phyloP scores from a whole-genome alignment of 2,888 invertebrate genomes.

The Cheilosia impressa region DNA sequence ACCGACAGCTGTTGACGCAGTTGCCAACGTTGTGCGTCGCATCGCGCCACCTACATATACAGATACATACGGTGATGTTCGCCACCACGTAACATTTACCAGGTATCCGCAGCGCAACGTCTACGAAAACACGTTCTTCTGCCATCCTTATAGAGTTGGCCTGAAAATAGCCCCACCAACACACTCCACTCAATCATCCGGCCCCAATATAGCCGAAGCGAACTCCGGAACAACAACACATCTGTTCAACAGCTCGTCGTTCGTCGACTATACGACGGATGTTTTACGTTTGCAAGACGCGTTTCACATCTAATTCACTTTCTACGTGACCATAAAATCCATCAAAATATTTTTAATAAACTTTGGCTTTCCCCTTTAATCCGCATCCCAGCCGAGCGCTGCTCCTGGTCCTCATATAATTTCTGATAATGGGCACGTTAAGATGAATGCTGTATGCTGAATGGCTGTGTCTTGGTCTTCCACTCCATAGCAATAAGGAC shows the following conservation, averaged over 20 bases:
- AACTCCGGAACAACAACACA: slow-evolving; percentile 24
- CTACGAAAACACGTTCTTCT: slow-evolving; percentile 55
- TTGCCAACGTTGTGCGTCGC: not conserved
- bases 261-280: not conserved
- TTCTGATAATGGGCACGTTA: slow-evolving; percentile 73
- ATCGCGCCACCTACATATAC: not conserved
- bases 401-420: slow-evolving; percentile 53
- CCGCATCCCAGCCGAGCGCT: not conserved
- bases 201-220: not conserved
- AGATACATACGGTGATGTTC: not conserved
- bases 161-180: slow-evolving; percentile 22
- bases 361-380: slow-evolving; percentile 33
- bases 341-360: slow-evolving; percentile 76
- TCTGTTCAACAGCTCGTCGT: slow-evolving; percentile 31
- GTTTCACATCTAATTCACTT: slow-evolving; percentile 74
- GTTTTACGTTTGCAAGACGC: slow-evolving; percentile 73
- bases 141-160: slow-evolving; percentile 25
- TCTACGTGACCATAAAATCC: slow-evolving; percentile 75
- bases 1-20: slow-evolving; percentile 60
- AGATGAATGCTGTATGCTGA: slow-evolving; percentile 66
- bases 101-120: slow-evolving; percentile 43
- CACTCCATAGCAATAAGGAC: slow-evolving; percentile 33
- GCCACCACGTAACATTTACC: slow-evolving; percentile 7
- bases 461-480: slow-evolving; percentile 31
- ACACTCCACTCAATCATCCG: slow-evolving; percentile 65